phyloP scores from a whole-genome alignment of 2,888 invertebrate species.

The Cosmopolites sordidus region DNA sequence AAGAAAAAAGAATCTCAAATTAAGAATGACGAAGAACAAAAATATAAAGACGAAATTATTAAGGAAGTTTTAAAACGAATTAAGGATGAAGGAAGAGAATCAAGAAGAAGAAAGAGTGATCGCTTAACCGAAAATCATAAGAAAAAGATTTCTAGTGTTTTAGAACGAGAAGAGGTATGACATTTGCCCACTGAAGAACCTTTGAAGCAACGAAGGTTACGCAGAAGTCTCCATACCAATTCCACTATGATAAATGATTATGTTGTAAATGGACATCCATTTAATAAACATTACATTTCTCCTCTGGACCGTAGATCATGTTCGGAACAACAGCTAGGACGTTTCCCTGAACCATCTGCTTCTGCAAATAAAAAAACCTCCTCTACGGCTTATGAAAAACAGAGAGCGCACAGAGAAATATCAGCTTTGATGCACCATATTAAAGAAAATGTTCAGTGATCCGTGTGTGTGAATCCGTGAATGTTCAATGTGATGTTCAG shows the following conservation, averaged over 20 bases:
- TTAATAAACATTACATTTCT: slow-evolving; percentile 5
- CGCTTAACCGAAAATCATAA: neutral
- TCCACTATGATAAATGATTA: neutral
- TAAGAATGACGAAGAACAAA: neutral
- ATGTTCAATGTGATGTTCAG: no score
- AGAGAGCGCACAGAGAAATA: no score
- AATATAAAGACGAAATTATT: slow-evolving; percentile 12
- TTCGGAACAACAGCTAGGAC: slow-evolving; percentile 4
- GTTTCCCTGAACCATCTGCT: no score
- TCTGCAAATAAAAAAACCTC: no score
- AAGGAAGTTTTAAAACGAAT: slow-evolving; percentile 14
- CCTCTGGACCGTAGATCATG: slow-evolving; percentile 1
- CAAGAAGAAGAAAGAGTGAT: neutral
- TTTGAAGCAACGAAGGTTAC: neutral
- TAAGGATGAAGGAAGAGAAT: slow-evolving; percentile 3
- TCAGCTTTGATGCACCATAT: no score
- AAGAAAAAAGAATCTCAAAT: no score
- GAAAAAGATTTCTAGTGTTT: neutral
- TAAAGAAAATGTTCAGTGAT: no score
- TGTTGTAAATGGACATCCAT: neutral
- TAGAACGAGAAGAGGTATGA: no score
- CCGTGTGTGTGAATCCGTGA: no score
- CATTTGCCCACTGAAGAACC: no score
- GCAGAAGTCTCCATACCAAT: neutral
- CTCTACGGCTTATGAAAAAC: no score